A percentile compares a stretch with the other conserved stretches of the same genome.
These are phyloP conservation scores for Heterocephalus glaber DNA, from an alignment of 2,113 vertebrate species.

Conservation along the genomic window DNA sequence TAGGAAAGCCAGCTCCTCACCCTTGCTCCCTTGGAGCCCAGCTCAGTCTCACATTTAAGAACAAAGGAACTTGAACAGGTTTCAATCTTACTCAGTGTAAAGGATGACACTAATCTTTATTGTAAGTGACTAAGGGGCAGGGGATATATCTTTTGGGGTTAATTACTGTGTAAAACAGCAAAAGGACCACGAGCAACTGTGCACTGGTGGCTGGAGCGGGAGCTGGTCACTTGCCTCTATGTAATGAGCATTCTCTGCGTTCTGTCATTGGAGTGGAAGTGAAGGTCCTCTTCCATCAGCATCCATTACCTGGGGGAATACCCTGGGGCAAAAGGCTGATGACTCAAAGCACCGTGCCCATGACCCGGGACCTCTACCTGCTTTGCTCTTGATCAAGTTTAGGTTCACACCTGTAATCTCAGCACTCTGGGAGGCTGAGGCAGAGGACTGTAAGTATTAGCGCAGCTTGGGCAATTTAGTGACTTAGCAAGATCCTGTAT, in stretches of 20 bases:
- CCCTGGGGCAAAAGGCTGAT: background rate
- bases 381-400: background rate
- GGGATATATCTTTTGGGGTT: background rate
- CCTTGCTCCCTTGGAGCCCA: background rate
- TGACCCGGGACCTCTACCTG: background rate
- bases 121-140: background rate
- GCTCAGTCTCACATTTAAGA: background rate
- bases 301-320: background rate
- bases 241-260: no score
- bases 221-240: background rate
- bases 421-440: background rate
- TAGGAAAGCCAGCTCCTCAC: background rate
- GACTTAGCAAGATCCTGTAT: background rate
- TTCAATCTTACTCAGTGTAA: background rate
- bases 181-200: background rate
- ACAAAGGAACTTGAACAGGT: background rate
- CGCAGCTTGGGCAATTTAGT: background rate
- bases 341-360: no score
- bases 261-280: background rate
- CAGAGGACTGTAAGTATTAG: background rate
- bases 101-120: background rate
- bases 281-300: background rate
- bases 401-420: background rate
- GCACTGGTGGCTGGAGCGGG: rapidly evolving
- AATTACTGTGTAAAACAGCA: background rate